These are phyloP conservation scores for Larimichthys polyactis DNA, from an alignment of 2,113 vertebrate genomes.

Conservation along the genomic window DNA sequence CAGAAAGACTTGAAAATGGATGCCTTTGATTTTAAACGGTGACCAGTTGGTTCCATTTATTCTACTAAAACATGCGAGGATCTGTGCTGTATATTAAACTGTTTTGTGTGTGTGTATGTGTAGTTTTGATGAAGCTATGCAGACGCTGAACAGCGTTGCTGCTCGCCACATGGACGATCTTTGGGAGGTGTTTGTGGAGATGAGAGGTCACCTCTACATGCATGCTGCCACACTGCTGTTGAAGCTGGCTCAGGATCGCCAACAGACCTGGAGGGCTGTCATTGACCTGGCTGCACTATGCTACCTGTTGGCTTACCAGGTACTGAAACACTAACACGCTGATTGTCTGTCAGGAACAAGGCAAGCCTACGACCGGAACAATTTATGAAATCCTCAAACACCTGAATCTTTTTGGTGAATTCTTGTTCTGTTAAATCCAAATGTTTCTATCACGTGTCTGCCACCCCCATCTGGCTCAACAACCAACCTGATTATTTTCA, in stretches of 20 bases:
- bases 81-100: neutral
- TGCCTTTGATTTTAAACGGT: neutral
- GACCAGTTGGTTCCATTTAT: neutral
- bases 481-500: no score
- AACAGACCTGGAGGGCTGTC: conserved; percentile 89
- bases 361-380: neutral
- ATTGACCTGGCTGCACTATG: conserved; percentile 90
- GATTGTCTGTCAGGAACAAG: neutral
- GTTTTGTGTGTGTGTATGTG: neutral
- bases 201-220: conserved; percentile 94
- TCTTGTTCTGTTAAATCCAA: no score
- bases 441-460: no score
- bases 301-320: conserved; percentile 94
- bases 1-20: neutral
- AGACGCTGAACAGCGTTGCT: conserved; percentile 83
- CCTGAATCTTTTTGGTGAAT: neutral
- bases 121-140: conserved; percentile 93
- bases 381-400: neutral
- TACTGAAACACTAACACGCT: conserved; percentile 58
- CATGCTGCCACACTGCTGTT: conserved; percentile 91
- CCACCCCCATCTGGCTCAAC: no score
- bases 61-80: neutral
- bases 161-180: conserved; percentile 85
- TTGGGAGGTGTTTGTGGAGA: conserved; percentile 88
- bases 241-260: conserved; percentile 91